phyloP scores from a whole-genome alignment of 2,113 vertebrate species.

The Leptosomus discolor region DNA sequence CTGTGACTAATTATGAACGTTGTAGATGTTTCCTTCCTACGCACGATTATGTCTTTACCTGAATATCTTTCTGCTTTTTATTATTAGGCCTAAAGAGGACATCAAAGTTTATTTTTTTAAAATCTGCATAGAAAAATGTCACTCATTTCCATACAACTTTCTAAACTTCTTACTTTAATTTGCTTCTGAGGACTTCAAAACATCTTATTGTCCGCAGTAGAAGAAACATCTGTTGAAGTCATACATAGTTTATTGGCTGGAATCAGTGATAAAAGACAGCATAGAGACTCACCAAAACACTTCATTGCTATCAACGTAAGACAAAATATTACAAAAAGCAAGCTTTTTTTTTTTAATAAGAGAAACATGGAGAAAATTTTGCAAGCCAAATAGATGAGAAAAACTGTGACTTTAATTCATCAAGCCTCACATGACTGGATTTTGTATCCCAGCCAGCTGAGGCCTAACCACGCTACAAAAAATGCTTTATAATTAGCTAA shows the following conservation, averaged over 20 bases:
- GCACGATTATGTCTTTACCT: conserved; percentile 52
- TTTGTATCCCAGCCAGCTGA: not conserved
- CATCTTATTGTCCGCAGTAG: not conserved
- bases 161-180: conserved; percentile 58
- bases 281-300: conserved; percentile 19
- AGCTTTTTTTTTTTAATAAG: not conserved
- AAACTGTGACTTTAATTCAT: conserved; percentile 27
- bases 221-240: conserved; percentile 63
- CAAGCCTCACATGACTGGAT: conserved; percentile 3
- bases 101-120: conserved; percentile 28
- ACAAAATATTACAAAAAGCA: conserved; percentile 1
- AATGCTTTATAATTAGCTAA: not conserved
- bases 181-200: conserved; percentile 51
- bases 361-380: conserved; percentile 14
- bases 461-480: not conserved
- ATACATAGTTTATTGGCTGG: conserved; percentile 41
- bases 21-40: conserved; percentile 38
- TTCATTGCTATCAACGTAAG: not conserved
- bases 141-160: not conserved
- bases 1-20: conserved; percentile 4
- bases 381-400: not conserved
- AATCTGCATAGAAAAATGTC: conserved; percentile 17
- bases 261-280: conserved; percentile 43
- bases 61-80: conserved; percentile 50
- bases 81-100: conserved; percentile 53